phyloP scores from a whole-genome alignment of 2,888 invertebrate species.

The Uloborus plumipes region DNA sequence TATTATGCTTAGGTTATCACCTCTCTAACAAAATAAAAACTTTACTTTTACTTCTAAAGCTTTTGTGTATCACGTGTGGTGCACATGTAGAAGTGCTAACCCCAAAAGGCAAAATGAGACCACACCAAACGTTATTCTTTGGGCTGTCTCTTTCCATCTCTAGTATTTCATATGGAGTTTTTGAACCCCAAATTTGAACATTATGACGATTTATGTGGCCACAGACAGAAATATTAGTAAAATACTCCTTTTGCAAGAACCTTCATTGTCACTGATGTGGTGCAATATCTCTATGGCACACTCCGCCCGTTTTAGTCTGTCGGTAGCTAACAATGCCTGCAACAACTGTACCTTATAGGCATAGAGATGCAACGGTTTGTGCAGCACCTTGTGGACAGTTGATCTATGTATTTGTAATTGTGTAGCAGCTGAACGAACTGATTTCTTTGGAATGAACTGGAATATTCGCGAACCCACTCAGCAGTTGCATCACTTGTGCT shows the following conservation, averaged over 20 bases:
- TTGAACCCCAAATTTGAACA: not conserved
- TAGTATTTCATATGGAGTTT: not conserved
- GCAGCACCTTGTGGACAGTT: not conserved
- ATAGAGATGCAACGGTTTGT: slow-evolving; percentile 1
- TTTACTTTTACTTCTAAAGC: too few relatives aligned
- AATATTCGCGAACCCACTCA: too few relatives aligned
- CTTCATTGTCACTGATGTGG: not conserved
- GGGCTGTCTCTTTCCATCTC: not conserved
- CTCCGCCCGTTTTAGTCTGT: not conserved
- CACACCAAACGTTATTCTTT: not conserved
- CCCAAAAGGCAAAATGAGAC: not conserved
- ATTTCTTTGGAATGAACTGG: too few relatives aligned
- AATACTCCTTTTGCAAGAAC: not conserved
- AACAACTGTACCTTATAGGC: slow-evolving; percentile 4
- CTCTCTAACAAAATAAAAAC: not conserved
- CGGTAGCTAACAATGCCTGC: not conserved
- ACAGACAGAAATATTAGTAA: not conserved
- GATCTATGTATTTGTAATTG: too few relatives aligned
- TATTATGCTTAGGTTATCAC: not conserved
- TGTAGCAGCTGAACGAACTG: too few relatives aligned
- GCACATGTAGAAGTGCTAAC: not conserved
- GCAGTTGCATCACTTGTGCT: too few relatives aligned
- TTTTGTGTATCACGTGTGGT: not conserved
- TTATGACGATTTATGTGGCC: not conserved
- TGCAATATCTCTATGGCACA: not conserved